A percentile compares a stretch with the other conserved stretches of the same genome.
phyloP scores from a whole-genome alignment of 2,113 vertebrate genomes.

The Oryzias melastigma region DNA sequence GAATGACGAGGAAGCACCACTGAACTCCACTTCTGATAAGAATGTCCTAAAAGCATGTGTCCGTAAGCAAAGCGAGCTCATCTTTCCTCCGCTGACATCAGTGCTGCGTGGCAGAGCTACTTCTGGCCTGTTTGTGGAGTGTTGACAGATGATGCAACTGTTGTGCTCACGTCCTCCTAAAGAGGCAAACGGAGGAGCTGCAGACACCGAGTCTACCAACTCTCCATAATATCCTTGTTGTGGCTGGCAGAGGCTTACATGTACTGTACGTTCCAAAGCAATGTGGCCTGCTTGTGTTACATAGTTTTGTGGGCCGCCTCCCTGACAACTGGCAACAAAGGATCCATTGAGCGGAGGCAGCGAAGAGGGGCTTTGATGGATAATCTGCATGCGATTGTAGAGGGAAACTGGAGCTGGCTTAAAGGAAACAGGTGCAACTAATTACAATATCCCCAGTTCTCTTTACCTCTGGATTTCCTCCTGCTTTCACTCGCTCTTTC shows the following conservation, averaged over 20 bases:
- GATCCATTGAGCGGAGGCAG: constrained; percentile 74
- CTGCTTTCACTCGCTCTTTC: constrained; percentile 47
- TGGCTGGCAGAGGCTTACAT: constrained; percentile 49
- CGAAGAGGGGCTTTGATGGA: constrained; percentile 75
- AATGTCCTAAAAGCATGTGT: background rate
- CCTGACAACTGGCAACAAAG: constrained; percentile 80
- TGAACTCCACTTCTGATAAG: background rate
- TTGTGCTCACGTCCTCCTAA: constrained; percentile 41
- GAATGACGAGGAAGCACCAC: background rate
- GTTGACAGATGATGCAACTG: constrained; percentile 52
- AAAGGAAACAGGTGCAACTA: constrained; percentile 84
- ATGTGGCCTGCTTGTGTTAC: constrained; percentile 66
- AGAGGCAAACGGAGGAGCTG: constrained; percentile 24
- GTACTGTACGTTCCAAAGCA: constrained; percentile 65
- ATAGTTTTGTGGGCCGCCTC: constrained; percentile 70
- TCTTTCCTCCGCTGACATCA: constrained; percentile 3
- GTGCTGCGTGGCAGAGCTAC: constrained; percentile 6
- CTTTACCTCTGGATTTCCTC: constrained; percentile 66
- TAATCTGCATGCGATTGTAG: constrained; percentile 80
- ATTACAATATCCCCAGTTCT: constrained; percentile 75
- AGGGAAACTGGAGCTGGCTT: constrained; percentile 76
- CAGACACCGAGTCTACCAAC: constrained; percentile 47
- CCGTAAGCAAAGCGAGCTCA: background rate
- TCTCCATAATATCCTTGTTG: constrained; percentile 37
- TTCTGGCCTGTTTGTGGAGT: constrained; percentile 10